Percentiles rank a stretch among this genome's conserved stretches.
phyloP scores from a whole-genome alignment of 2,888 invertebrate species.

The Gnatocerus cornutus region DNA sequence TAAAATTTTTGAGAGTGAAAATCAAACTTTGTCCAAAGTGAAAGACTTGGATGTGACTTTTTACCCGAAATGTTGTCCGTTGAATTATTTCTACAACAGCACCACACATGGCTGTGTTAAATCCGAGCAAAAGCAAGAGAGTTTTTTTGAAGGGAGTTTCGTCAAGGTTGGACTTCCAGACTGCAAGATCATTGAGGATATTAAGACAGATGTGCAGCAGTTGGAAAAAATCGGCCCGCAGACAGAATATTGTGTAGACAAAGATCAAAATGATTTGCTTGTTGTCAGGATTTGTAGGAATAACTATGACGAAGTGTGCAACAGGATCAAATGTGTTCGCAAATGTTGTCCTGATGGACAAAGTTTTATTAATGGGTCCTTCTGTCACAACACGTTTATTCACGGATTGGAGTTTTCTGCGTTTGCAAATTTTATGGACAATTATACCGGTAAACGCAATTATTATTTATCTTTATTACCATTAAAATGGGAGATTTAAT shows the following conservation, averaged over 20 bases:
- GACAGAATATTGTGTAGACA: slow-evolving; percentile 56
- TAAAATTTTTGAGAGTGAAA: slow-evolving; percentile 4
- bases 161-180: slow-evolving; percentile 59
- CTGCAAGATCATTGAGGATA: slow-evolving; percentile 60
- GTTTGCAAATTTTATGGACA: slow-evolving; percentile 50
- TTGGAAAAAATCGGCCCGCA: neutral
- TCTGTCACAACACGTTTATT: slow-evolving; percentile 59
- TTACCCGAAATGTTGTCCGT: slow-evolving; percentile 54
- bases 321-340: slow-evolving; percentile 67
- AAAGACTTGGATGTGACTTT: slow-evolving; percentile 37
- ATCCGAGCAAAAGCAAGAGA: slow-evolving; percentile 16
- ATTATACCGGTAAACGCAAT: slow-evolving; percentile 56
- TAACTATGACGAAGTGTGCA: slow-evolving; percentile 55
- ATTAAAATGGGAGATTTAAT: too few relatives aligned
- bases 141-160: slow-evolving; percentile 49
- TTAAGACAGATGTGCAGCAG: neutral
- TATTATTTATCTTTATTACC: too few relatives aligned
- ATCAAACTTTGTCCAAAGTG: neutral
- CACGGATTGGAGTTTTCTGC: slow-evolving; percentile 57
- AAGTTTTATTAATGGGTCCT: slow-evolving; percentile 67
- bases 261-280: slow-evolving; percentile 48
- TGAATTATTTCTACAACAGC: slow-evolving; percentile 49
- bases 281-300: slow-evolving; percentile 59
- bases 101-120: slow-evolving; percentile 46
- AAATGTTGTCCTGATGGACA: slow-evolving; percentile 75